These are phyloP conservation scores for Chaetura pelagica DNA, from an alignment of 2,113 vertebrate genomes.

Conservation along the genomic window DNA sequence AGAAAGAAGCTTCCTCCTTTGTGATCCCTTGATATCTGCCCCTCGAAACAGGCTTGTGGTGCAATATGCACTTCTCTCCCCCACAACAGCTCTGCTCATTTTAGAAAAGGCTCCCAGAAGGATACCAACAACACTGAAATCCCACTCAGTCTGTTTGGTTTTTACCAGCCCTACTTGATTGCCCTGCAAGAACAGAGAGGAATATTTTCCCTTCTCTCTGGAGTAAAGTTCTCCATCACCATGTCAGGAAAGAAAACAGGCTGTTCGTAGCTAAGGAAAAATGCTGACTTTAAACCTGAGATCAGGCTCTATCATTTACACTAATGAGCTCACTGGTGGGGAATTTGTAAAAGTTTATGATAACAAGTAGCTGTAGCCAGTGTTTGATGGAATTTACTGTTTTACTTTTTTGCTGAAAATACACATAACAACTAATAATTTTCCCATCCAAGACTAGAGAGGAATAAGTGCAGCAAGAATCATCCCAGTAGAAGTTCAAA, in stretches of 20 bases:
- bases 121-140: neutral
- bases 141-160: neutral
- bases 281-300: constrained; percentile 54
- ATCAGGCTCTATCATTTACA: constrained; percentile 53
- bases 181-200: neutral
- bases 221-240: constrained; percentile 10
- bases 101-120: neutral
- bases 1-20: neutral
- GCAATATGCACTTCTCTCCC: neutral
- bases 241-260: neutral
- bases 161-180: neutral
- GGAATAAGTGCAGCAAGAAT: neutral
- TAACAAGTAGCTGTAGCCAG: constrained; percentile 44
- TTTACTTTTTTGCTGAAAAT: constrained; percentile 23
- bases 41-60: neutral
- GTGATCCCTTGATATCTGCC: neutral
- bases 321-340: constrained; percentile 61
- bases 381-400: constrained; percentile 13
- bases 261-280: constrained; percentile 37
- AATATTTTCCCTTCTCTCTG: constrained; percentile 16
- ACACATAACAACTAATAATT: constrained; percentile 4
- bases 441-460: neutral
- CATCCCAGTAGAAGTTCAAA: neutral
- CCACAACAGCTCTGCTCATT: neutral
- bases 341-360: constrained; percentile 44